These are phyloP conservation scores for Isoperla grammatica DNA, from an alignment of 2,888 invertebrate species.

Conservation along the genomic window DNA sequence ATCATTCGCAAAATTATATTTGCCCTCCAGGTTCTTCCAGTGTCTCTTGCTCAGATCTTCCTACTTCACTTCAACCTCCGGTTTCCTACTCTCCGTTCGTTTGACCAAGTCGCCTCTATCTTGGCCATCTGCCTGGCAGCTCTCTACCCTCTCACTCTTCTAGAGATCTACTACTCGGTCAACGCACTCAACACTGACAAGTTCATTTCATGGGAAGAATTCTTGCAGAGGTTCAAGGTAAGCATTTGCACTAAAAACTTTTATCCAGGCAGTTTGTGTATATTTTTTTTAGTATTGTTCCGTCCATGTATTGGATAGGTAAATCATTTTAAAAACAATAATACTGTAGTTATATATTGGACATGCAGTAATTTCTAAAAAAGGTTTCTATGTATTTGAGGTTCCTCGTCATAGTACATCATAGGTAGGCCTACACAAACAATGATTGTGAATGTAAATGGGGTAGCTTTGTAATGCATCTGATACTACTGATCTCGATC, in stretches of 20 bases:
- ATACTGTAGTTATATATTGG: no score
- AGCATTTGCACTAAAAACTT: slow-evolving; percentile 28
- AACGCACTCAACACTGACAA: slow-evolving; percentile 77
- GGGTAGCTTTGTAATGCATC: no score
- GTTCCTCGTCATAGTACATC: no score
- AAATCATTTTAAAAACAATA: no score
- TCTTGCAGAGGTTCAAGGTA: slow-evolving; percentile 76
- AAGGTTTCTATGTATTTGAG: no score
- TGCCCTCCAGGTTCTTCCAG: slow-evolving; percentile 65
- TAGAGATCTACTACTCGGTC: slow-evolving; percentile 90
- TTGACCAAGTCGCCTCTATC: slow-evolving; percentile 76
- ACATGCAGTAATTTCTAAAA: no score
- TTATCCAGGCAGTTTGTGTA: no score
- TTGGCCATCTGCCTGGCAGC: slow-evolving; percentile 87
- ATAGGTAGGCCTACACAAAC: no score
- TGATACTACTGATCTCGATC: no score
- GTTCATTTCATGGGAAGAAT: slow-evolving; percentile 84
- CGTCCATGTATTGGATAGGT: no score
- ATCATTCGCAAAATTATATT: no score
- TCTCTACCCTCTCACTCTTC: slow-evolving; percentile 79
- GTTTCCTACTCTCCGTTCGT: slow-evolving; percentile 85
- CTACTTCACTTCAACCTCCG: slow-evolving; percentile 84
- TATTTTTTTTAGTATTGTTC: not conserved
- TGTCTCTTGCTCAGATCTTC: slow-evolving; percentile 84
- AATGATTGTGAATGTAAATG: no score